Evolutionary conservation across 2,888 invertebrate species (phyloP), one percentile per base, ranked within the genome.

Genomic region (Blastobasis lacticolella): DNA sequence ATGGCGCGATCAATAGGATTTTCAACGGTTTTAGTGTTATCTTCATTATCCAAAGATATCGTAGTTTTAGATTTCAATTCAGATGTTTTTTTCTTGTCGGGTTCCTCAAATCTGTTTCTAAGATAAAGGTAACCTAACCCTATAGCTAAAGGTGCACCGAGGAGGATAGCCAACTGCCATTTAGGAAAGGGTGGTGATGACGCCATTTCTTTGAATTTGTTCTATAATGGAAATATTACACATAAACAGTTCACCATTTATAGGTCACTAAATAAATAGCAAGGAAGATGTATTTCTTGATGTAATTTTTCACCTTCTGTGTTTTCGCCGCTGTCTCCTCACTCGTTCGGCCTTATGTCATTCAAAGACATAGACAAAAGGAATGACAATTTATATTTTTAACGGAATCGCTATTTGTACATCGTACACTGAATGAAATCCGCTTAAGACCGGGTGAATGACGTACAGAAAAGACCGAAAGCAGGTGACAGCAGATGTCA

Each of bases 91-190:
- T 87, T 90, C 78, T 89, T 89, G 73, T 86, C 90, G 38, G 88
- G 81, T 61, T 82, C 81, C 69, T 83, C 83, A 74, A 83, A 75
- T 82, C 89, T 90, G 71, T 90, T 91, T 71, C 89, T 90, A 67
- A 92, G 90, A 80, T 93, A 94, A 87, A 94, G 94, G 72, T 94
- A 91, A 70, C 95, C 95, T 71, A 96, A 82, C 53, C 96, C 96
- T 52, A 95, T 89, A 54, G 94, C 95, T 62, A 96, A 90, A 67
- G 95, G 95, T 59, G 95, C 93, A 63, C 96, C 95, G 58, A 96
- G 90, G 55, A 94, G 91, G 57, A 96, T 88, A 56, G 95, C 96
- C 68, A 96, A 88, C 89, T 96, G 95, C 95, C 96, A 96, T 90
- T 94, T 95, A 62, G 93, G 92, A 80, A 93, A 88, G 50, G 91